Conservation (phyloP, 1,140 invertebrate genomes). For the Zaprionus taronus region DNA sequence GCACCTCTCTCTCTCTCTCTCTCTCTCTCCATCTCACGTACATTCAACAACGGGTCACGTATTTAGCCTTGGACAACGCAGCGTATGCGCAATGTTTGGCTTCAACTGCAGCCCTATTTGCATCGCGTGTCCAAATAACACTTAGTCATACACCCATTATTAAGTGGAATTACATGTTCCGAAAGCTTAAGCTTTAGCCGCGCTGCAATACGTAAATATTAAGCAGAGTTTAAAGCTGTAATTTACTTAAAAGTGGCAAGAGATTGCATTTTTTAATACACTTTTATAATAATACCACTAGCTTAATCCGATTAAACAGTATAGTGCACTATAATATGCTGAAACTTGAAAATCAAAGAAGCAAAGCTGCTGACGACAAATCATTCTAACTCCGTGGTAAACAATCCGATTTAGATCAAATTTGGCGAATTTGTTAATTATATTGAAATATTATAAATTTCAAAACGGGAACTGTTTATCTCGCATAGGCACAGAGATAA, state of each 20-base stretch:
- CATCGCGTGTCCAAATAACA: conserved; percentile 30
- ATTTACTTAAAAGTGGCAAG: not conserved
- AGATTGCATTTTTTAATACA: not conserved
- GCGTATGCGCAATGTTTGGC: conserved; percentile 55
- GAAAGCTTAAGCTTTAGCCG: not conserved
- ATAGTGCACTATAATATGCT: not conserved
- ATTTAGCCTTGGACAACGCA: conserved; percentile 34
- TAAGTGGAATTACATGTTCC: conserved; percentile 8
- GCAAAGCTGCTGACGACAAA: not conserved
- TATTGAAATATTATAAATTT: no score
- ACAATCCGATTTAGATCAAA: no score
- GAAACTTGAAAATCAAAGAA: not conserved
- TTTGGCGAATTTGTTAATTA: no score
- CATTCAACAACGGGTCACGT: not conserved
- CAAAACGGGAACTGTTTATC: no score
- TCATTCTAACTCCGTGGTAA: no score
- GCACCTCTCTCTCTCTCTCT: no score
- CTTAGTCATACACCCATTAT: conserved; percentile 9
- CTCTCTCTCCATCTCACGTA: no score
- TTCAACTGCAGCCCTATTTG: conserved; percentile 36
- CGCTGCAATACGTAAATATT: not conserved
- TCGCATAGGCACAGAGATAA: no score
- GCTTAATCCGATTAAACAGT: no score
- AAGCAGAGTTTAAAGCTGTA: not conserved
- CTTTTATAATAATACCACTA: not conserved